phyloP scores from a whole-genome alignment of 2,797 vertebrate genomes.

The Podarcis siculus region DNA sequence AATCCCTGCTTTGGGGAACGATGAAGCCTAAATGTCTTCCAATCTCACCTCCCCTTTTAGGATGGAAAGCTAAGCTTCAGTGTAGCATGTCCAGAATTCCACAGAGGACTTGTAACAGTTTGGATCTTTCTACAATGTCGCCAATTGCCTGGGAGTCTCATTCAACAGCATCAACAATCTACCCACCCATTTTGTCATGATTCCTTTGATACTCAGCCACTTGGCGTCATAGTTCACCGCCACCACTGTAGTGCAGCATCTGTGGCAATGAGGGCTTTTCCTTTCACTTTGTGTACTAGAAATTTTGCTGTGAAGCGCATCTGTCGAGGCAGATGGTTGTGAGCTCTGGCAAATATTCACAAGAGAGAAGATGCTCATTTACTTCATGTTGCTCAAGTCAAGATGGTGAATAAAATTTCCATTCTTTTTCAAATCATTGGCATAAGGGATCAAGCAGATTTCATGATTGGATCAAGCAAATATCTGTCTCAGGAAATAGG shows the following conservation, averaged over 20 bases:
- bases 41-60: constrained; percentile 3
- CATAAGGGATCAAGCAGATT: no score
- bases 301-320: background rate
- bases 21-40: background rate
- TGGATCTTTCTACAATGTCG: background rate
- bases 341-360: background rate
- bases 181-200: background rate
- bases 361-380: background rate
- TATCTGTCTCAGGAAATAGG: no score
- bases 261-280: background rate
- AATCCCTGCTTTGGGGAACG: constrained; percentile 22
- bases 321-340: background rate
- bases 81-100: background rate
- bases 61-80: constrained; percentile 3
- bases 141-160: background rate
- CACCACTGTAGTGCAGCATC: background rate
- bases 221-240: background rate
- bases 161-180: background rate
- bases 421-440: no score
- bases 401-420: background rate
- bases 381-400: background rate
- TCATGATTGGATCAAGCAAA: no score
- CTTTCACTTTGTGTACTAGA: background rate
- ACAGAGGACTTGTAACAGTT: background rate
- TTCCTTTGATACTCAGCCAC: background rate